Percentiles rank a stretch among this genome's conserved stretches.
phyloP scores from a whole-genome alignment of 2,888 invertebrate species.

The Callinectes sapidus region DNA sequence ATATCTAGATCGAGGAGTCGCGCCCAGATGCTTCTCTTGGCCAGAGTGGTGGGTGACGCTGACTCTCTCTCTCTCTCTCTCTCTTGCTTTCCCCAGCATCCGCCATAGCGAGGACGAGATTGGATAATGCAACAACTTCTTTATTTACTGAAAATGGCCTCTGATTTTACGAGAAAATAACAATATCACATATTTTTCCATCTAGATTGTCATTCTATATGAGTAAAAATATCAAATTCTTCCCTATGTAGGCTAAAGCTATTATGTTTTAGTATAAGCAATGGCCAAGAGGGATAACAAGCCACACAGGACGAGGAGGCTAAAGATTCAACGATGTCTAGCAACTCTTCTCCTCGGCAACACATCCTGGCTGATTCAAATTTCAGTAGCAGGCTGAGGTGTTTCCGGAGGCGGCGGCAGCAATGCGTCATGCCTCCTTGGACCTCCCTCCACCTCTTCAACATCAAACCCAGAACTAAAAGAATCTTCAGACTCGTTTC shows the following conservation, averaged over 20 bases:
- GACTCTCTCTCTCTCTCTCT: slow-evolving; percentile 16
- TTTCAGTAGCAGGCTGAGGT: not conserved
- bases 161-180: no score
- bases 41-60: not conserved
- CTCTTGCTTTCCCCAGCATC: not conserved
- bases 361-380: not conserved
- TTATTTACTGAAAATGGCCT: no score
- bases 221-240: not conserved
- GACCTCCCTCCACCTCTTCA: not conserved
- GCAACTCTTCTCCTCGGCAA: not conserved
- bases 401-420: not conserved
- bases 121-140: no score
- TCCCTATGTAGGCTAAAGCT: not conserved
- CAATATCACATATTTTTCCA: not conserved
- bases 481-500: not conserved
- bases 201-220: not conserved
- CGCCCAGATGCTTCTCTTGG: not conserved
- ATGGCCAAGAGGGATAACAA: not conserved
- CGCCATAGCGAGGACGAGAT: no score
- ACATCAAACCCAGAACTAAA: not conserved
- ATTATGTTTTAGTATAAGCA: not conserved
- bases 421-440: not conserved
- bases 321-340: not conserved
- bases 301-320: not conserved
- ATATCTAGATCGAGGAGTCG: slow-evolving; percentile 16